phyloP scores from a whole-genome alignment of 2,888 invertebrate species.

The Megastigmus dorsalis region DNA sequence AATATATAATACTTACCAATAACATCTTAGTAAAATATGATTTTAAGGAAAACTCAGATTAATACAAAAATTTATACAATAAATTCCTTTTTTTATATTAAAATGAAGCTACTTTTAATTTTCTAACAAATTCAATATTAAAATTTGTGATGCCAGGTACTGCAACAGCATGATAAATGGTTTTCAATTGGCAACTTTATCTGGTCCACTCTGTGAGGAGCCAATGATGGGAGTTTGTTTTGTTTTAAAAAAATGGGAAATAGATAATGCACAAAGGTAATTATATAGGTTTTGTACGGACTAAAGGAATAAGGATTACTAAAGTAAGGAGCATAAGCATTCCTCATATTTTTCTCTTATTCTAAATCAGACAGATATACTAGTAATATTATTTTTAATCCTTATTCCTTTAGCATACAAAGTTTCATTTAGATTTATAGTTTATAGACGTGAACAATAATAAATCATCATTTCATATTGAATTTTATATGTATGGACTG shows the following conservation, averaged over 20 bases:
- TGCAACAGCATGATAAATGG: conserved; percentile 91
- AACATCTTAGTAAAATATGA: not conserved
- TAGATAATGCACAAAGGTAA: conserved; percentile 61
- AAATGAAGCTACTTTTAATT: not conserved
- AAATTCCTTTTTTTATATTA: not conserved
- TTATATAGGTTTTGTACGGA: too few relatives aligned
- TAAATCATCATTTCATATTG: too few relatives aligned
- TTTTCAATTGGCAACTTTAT: conserved; percentile 88
- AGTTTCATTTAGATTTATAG: too few relatives aligned
- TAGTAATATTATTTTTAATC: too few relatives aligned
- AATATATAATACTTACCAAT: not conserved
- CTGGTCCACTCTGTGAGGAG: conserved; percentile 97
- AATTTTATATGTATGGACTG: too few relatives aligned
- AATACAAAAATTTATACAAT: not conserved
- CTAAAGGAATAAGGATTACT: too few relatives aligned
- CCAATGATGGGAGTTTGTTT: conserved; percentile 97
- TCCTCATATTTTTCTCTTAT: too few relatives aligned
- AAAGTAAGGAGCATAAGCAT: too few relatives aligned
- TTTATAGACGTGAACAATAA: too few relatives aligned
- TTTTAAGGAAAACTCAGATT: not conserved
- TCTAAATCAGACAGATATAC: too few relatives aligned
- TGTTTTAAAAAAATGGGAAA: conserved; percentile 88
- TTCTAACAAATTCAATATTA: not conserved
- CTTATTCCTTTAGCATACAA: too few relatives aligned
- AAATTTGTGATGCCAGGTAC: conserved; percentile 61